Conservation (phyloP, 2,113 vertebrate genomes). For the Cygnus atratus region DNA sequence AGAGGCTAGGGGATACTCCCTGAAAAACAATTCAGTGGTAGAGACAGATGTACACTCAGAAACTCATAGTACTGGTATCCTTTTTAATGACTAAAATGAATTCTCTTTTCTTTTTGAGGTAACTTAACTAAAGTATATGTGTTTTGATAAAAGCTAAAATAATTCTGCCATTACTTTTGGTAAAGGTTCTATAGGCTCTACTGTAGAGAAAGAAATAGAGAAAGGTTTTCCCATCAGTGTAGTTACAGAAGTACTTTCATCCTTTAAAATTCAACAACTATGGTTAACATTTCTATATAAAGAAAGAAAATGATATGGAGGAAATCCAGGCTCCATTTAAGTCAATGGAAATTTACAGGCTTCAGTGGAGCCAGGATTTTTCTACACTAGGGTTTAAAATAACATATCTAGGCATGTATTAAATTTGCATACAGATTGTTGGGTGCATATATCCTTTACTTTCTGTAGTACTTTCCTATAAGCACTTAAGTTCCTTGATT, state of each 20-base stretch:
- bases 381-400: not conserved
- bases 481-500: not conserved
- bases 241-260: not conserved
- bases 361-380: not conserved
- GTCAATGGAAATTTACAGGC: slow-evolving; percentile 39
- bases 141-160: not conserved
- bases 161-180: not conserved
- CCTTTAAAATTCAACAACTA: not conserved
- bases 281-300: not conserved
- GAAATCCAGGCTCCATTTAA: not conserved
- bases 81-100: not conserved
- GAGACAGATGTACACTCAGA: not conserved
- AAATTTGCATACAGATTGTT: slow-evolving; percentile 32
- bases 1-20: not conserved
- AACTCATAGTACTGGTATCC: not conserved
- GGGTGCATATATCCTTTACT: not conserved
- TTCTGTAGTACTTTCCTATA: not conserved
- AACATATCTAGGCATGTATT: not conserved
- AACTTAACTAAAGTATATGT: not conserved
- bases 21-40: not conserved
- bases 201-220: not conserved
- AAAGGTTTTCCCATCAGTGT: not conserved
- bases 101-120: not conserved
- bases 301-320: not conserved
- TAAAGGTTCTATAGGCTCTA: not conserved